Base-by-base conservation (phyloP, 2,888 invertebrate genomes). In the Trypoxylon attenuatum region DNA sequence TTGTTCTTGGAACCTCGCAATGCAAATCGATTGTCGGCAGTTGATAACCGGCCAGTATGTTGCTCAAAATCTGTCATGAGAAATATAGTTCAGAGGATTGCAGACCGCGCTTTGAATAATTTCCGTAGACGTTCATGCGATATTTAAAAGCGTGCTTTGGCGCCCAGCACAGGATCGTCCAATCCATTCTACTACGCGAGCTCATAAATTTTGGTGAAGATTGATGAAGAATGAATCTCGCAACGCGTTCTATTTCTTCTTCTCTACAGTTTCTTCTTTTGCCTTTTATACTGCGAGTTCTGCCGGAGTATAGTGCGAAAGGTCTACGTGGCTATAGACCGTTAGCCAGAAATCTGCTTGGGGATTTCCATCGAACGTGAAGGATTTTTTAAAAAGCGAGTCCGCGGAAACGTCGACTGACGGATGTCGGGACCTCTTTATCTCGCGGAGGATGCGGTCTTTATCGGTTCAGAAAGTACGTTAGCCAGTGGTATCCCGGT, bases 391-490 rank as follows among this genome's bases (percentile, higher is more conserved):
- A 53, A 60, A 39, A 47, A 43, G 49, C 33, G 38, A 39, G 43
- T 53, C 41, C 42, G 47, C 27, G 5, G 49, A 59, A 69, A 60
- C 58, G 49, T 3, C 15, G 54, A 51, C 65, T 69, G 69, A 78
- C 69, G 70, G 61, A 77, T 78, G 72, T 72, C 69, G 69, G 59
- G 58, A 67, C 69, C 67, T 73, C 68, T 74, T 81, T 81, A 80
- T 82, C 80, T 60, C 59, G 29, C 62, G 68, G 59, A 77, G 76
- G 77, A 78, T 76, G 76, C 74, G 79, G 75, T 80, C 78, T 76
- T 79, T 79, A 76, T 81, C 80, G 60, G 50, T 69, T 64, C 69
- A 69, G 78, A 79, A 80, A 75, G 73, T 78, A 77, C 74, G 76
- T 71, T 77, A 76, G 73, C 74, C 74, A 57, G 52, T 51, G 64